Conservation (phyloP, 2,797 vertebrate genomes). For the Urosaurus nigricauda region DNA sequence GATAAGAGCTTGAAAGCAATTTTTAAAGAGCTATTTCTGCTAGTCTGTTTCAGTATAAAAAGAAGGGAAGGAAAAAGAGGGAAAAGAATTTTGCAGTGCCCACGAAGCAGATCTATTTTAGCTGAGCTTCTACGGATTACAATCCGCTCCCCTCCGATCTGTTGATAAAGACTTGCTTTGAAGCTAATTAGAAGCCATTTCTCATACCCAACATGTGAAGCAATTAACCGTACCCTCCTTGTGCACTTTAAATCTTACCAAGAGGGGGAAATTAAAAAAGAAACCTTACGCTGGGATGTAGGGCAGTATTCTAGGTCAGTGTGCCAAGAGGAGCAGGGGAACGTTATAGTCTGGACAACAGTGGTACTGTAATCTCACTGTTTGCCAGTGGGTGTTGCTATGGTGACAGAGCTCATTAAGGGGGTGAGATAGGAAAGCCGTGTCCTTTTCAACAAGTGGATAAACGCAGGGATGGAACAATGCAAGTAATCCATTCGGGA, state of each 20-base stretch:
- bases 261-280: conserved; percentile 35
- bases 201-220: conserved; percentile 36
- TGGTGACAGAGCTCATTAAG: conserved; percentile 48
- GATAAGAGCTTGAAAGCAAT: conserved; percentile 42
- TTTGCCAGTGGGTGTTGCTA: conserved; percentile 40
- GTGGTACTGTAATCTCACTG: conserved; percentile 28
- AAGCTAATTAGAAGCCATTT: conserved; percentile 63
- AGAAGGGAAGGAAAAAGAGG: too few species aligned
- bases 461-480: conserved; percentile 34
- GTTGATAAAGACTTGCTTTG: conserved; percentile 2
- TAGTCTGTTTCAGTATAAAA: too few species aligned
- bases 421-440: conserved; percentile 28
- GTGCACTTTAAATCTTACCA: conserved; percentile 49
- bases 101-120: too few species aligned
- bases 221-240: conserved; percentile 43
- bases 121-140: too few species aligned
- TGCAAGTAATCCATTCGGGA: conserved; percentile 16
- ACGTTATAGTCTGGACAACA: conserved; percentile 36
- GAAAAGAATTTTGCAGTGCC: too few species aligned
- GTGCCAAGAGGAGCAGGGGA: conserved; percentile 16
- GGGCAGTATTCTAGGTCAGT: conserved; percentile 68
- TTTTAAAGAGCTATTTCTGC: too few species aligned
- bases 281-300: conserved; percentile 49
- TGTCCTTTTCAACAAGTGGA: conserved; percentile 43
- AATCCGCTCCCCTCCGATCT: too few species aligned